A percentile compares a stretch with the other conserved stretches of the same genome.
phyloP scores from a whole-genome alignment of 2,797 vertebrate species.

The Fratercula arctica region DNA sequence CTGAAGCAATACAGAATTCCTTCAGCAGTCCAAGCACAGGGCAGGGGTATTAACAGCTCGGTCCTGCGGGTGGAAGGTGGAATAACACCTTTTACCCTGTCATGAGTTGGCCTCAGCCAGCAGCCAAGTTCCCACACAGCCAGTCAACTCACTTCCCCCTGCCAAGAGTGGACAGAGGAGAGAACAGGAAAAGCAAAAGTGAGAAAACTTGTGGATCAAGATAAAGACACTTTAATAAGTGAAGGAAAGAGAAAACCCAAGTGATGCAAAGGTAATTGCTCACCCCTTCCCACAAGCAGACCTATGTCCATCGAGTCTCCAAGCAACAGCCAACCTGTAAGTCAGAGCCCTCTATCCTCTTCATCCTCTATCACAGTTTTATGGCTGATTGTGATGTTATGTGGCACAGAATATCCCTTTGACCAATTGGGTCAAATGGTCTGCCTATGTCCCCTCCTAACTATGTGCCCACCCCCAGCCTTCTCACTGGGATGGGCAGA shows the following conservation, averaged over 20 bases:
- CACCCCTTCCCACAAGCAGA: background rate
- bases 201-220: background rate
- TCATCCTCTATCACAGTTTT: background rate
- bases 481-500: background rate
- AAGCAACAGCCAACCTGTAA: background rate
- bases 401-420: background rate
- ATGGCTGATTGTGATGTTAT: background rate
- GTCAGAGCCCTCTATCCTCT: background rate
- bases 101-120: background rate
- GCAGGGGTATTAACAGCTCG: background rate
- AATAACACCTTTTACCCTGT: background rate
- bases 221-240: background rate
- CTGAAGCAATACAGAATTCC: background rate
- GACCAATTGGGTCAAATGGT: background rate
- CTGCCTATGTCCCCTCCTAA: background rate
- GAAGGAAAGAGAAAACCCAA: background rate
- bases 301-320: background rate
- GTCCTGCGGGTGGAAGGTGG: background rate
- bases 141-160: fast-evolving
- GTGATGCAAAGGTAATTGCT: background rate
- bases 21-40: background rate
- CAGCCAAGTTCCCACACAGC: background rate
- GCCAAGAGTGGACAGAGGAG: background rate
- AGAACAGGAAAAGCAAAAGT: background rate
- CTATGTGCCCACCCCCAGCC: background rate